These are phyloP conservation scores for Gorsachius magnificus DNA, from an alignment of 2,797 vertebrate genomes.

Conservation along the genomic window DNA sequence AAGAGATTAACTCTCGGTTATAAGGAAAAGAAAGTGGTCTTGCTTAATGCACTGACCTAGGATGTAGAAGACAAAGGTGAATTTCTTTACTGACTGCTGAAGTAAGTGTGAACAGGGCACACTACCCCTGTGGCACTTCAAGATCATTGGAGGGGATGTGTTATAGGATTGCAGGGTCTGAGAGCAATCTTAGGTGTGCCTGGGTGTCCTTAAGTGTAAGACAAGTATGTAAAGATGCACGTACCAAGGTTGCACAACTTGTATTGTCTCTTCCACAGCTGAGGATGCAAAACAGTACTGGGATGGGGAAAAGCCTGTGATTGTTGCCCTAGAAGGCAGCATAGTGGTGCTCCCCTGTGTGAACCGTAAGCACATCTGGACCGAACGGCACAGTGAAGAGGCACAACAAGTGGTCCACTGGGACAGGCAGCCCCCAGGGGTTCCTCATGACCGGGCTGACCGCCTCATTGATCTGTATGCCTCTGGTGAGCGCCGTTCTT, in stretches of 20 bases:
- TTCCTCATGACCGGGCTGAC: slow-evolving; percentile 89
- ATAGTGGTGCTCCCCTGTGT: slow-evolving; percentile 86
- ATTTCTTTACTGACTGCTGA: background rate
- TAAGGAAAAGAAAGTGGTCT: background rate
- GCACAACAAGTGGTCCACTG: slow-evolving; percentile 96
- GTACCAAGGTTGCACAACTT: no score
- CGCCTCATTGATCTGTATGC: slow-evolving; percentile 93
- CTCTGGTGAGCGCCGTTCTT: slow-evolving; percentile 89
- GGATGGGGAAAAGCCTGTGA: slow-evolving; percentile 89
- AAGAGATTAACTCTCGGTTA: background rate
- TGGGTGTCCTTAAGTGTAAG: background rate
- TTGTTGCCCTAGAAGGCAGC: slow-evolving; percentile 82
- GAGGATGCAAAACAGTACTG: slow-evolving; percentile 82
- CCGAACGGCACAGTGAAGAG: slow-evolving; percentile 86
- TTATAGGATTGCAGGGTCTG: background rate
- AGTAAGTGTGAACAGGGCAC: background rate
- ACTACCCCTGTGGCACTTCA: background rate
- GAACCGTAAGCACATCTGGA: slow-evolving; percentile 88
- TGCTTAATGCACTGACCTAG: background rate
- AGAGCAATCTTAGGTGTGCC: background rate
- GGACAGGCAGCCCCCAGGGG: slow-evolving; percentile 92
- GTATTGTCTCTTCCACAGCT: slow-evolving; percentile 62
- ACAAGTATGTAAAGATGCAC: background rate
- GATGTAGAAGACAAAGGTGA: background rate
- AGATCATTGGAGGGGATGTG: background rate